Evolutionary conservation across 2,113 vertebrate genomes (phyloP).

Genomic region (Lipotes vexillifer): DNA sequence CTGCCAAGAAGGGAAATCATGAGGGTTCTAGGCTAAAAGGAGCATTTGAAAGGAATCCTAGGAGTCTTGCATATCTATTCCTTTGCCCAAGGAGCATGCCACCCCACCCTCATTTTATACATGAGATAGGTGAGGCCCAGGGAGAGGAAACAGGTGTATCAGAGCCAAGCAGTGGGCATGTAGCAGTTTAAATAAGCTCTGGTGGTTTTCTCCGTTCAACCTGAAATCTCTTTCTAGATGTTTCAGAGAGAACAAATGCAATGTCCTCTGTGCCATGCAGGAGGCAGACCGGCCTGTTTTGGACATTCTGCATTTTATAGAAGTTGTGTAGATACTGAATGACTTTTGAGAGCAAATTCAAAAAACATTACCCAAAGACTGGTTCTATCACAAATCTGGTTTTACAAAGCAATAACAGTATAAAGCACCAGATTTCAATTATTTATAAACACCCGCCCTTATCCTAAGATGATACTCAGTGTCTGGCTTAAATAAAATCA

Average conservation of each 20-base stretch:
- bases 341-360: constrained; percentile 23
- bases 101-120: neutral
- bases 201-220: neutral
- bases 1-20: neutral
- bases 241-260: neutral
- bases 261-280: neutral
- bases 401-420: constrained; percentile 32
- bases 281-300: neutral
- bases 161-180: neutral
- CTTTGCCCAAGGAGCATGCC: neutral
- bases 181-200: neutral
- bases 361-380: constrained; percentile 18
- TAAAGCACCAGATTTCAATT: constrained; percentile 39
- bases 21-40: neutral
- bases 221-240: neutral
- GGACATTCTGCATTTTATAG: neutral
- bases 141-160: neutral
- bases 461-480: constrained; percentile 35
- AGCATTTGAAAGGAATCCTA: neutral
- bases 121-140: neutral
- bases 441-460: constrained; percentile 49
- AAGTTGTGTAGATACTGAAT: neutral
- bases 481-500: constrained; percentile 54
- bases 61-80: neutral
- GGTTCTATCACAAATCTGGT: constrained; percentile 5